Evolutionary conservation across 1,140 invertebrate genomes (phyloP).

Genomic region (Papilio aristodemus): DNA sequence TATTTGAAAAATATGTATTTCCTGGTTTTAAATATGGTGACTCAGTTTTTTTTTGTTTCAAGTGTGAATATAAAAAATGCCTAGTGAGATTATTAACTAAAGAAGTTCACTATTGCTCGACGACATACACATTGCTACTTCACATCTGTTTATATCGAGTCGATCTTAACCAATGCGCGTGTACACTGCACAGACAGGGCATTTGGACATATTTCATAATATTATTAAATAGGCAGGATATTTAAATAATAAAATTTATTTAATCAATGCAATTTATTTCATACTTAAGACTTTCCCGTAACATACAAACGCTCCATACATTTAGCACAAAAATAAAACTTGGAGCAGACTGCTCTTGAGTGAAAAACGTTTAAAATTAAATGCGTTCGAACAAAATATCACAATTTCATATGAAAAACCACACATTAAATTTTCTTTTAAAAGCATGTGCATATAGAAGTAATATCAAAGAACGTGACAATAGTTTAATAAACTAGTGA

Average conservation of each 20-base stretch:
- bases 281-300: slow-evolving; percentile 66
- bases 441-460: slow-evolving; percentile 54
- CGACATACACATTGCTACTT: no score
- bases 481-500: slow-evolving; percentile 42
- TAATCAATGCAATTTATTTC: slow-evolving; percentile 70
- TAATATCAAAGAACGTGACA: slow-evolving; percentile 41
- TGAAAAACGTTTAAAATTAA: slow-evolving; percentile 27
- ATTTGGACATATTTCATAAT: not conserved
- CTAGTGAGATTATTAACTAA: no score
- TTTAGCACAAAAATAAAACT: slow-evolving; percentile 70
- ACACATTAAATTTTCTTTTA: slow-evolving; percentile 36
- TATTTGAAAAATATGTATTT: no score
- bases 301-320: slow-evolving; percentile 78
- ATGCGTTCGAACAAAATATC: slow-evolving; percentile 30
- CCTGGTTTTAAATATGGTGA: no score
- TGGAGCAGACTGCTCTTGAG: slow-evolving; percentile 39
- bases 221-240: not conserved
- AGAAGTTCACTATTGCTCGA: no score
- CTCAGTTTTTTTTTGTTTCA: no score
- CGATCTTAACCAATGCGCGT: no score
- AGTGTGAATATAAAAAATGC: no score
- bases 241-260: slow-evolving; percentile 17
- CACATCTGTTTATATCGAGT: no score
- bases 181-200: no score
- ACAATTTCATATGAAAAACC: slow-evolving; percentile 26